A percentile compares a stretch with the other conserved stretches of the same genome.
These are phyloP conservation scores for Pseudomugil tenellus DNA, from an alignment of 2,797 vertebrate genomes.

Conservation along the genomic window DNA sequence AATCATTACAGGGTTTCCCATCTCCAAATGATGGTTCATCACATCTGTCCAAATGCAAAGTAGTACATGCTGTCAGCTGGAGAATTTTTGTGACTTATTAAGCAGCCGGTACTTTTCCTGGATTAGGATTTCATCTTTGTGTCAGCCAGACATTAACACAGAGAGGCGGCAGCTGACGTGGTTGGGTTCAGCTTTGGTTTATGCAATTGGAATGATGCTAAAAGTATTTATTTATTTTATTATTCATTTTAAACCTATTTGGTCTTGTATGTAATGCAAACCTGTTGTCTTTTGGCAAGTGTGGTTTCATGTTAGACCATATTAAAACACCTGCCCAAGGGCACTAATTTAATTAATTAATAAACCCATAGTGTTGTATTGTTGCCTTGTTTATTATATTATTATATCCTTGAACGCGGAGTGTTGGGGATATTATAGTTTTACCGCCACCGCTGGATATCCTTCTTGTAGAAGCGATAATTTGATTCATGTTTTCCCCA, in stretches of 20 bases:
- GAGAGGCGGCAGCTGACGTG: background rate
- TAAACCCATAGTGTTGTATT: background rate
- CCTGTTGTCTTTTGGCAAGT: background rate
- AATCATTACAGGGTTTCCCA: constrained; percentile 19
- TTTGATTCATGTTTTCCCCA: too few relatives aligned
- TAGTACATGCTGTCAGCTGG: constrained; percentile 1
- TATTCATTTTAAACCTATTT: background rate
- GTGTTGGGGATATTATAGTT: too few relatives aligned
- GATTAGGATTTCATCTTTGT: background rate
- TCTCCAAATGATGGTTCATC: constrained; percentile 14
- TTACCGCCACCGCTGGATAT: too few relatives aligned
- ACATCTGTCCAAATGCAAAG: constrained; percentile 28
- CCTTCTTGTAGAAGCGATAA: too few relatives aligned
- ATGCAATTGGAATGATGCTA: background rate
- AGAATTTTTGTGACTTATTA: constrained; percentile 6
- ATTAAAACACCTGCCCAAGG: too few relatives aligned
- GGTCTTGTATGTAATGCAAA: background rate
- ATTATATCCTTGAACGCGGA: too few relatives aligned
- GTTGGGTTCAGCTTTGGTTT: background rate
- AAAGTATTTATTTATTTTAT: too few relatives aligned
- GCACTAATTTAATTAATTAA: too few relatives aligned
- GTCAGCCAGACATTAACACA: background rate
- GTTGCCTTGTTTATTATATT: constrained; percentile 14
- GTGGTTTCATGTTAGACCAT: background rate
- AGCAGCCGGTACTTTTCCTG: background rate